Evolutionary conservation across 1,140 invertebrate genomes (phyloP).

Genomic region (Mercenaria mercenaria): DNA sequence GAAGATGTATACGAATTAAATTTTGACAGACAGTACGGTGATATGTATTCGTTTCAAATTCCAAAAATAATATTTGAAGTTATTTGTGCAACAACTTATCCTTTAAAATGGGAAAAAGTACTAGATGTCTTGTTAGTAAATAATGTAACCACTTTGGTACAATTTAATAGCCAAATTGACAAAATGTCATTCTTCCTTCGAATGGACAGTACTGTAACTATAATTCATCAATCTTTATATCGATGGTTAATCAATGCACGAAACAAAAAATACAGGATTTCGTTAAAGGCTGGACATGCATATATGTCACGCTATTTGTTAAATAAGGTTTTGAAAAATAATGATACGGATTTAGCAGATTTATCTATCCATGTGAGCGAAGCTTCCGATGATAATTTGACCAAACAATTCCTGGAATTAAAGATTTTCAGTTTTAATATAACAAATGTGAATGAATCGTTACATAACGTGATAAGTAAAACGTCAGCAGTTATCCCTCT

Average conservation of each 20-base stretch:
- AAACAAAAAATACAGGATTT: neutral
- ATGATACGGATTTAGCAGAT: neutral
- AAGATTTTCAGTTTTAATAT: too few relatives aligned
- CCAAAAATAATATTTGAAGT: conserved; percentile 10
- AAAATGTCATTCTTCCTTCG: neutral
- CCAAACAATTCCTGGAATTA: neutral
- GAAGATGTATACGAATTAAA: conserved; percentile 30
- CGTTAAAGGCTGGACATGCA: neutral
- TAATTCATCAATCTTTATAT: neutral
- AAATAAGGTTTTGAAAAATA: too few relatives aligned
- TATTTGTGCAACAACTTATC: neutral
- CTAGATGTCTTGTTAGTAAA: neutral
- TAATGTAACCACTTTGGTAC: neutral
- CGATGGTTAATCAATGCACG: neutral
- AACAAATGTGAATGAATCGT: too few relatives aligned
- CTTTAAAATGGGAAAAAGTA: neutral
- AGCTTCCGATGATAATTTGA: neutral
- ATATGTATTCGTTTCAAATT: neutral
- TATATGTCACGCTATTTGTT: neutral
- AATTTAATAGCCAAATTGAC: neutral
- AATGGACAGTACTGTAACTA: neutral
- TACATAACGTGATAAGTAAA: too few relatives aligned
- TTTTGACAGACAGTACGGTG: neutral
- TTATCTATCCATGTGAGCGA: neutral
- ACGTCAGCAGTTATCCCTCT: too few relatives aligned